Percentiles rank a stretch among this genome's conserved stretches.
Conservation (phyloP, 1,140 invertebrate genomes). For the Leptinotarsa lineolata region DNA sequence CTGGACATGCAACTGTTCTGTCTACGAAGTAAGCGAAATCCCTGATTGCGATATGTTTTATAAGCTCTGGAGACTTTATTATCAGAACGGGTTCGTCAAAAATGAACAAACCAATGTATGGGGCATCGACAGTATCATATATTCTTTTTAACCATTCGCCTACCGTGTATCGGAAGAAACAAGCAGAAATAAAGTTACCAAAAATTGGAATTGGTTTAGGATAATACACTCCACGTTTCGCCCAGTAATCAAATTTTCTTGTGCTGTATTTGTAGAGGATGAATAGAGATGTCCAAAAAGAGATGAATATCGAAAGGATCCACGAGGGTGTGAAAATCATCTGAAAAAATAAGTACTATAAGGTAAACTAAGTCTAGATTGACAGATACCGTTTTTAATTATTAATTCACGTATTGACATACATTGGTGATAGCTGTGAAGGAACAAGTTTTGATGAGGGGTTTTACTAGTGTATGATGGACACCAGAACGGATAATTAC, state of each 20-base stretch:
- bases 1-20: slow-evolving; percentile 55
- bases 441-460: too few species aligned
- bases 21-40: slow-evolving; percentile 61
- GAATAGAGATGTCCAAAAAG: not conserved
- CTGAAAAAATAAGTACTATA: slow-evolving; percentile 11
- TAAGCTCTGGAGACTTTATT: slow-evolving; percentile 55
- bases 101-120: slow-evolving; percentile 55
- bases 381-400: too few species aligned
- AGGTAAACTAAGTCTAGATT: not conserved
- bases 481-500: too few species aligned
- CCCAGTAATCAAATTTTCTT: slow-evolving; percentile 50
- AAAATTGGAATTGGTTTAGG: slow-evolving; percentile 50
- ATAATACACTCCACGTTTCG: slow-evolving; percentile 46
- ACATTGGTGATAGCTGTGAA: too few species aligned
- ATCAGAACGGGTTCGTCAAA: slow-evolving; percentile 52
- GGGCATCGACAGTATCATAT: slow-evolving; percentile 46
- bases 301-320: not conserved
- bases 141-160: slow-evolving; percentile 36
- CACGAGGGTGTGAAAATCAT: slow-evolving; percentile 25
- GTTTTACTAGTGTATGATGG: too few species aligned
- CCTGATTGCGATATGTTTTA: slow-evolving; percentile 58
- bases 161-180: slow-evolving; percentile 25
- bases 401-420: too few species aligned
- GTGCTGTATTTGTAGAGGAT: slow-evolving; percentile 35
- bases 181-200: slow-evolving; percentile 47